Percentiles rank a stretch among this genome's conserved stretches.
phyloP scores from a whole-genome alignment of 2,888 invertebrate species.

The Tipula confusa region DNA sequence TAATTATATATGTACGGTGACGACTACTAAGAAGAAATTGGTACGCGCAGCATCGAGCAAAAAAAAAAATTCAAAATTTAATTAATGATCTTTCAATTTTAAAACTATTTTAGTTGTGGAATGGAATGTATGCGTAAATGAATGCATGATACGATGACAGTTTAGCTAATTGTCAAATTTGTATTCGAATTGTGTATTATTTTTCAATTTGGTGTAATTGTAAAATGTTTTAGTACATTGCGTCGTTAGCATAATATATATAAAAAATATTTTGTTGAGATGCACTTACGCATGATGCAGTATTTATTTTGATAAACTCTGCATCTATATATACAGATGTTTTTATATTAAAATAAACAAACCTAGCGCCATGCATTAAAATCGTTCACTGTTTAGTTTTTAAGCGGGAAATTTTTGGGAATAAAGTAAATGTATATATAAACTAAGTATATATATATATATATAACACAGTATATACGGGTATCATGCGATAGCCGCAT shows the following conservation, averaged over 20 bases:
- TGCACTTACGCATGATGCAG: neutral
- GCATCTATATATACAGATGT: neutral
- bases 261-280: neutral
- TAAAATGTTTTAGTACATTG: neutral
- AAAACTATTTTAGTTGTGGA: constrained; percentile 3
- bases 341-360: neutral
- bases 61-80: neutral
- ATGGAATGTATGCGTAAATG: neutral
- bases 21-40: neutral
- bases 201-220: neutral
- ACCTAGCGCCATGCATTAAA: constrained; percentile 3
- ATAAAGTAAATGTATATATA: too few species aligned
- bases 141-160: neutral
- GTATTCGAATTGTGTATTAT: neutral
- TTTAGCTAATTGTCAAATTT: constrained; percentile 25
- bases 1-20: neutral
- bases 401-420: neutral
- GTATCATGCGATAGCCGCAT: neutral
- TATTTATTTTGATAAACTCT: neutral
- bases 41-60: neutral
- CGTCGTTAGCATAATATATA: neutral
- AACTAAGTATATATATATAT: neutral
- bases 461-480: neutral
- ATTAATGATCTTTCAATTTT: constrained; percentile 20
- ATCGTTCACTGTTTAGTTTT: neutral